phyloP scores from a whole-genome alignment of 1,140 invertebrate species.

The Druon quercuslanigerum region DNA sequence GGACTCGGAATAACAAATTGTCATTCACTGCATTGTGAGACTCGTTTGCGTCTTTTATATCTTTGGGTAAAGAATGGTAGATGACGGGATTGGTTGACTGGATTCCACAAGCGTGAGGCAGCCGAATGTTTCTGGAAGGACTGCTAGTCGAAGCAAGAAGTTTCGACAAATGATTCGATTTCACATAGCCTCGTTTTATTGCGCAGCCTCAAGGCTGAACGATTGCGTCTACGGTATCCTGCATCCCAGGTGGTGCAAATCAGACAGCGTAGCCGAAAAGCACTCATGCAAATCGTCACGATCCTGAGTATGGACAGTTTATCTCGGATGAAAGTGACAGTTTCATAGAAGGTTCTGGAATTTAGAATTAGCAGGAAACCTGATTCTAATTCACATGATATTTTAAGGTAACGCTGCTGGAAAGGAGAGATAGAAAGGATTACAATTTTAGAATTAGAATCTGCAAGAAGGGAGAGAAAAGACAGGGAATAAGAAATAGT shows the following conservation, averaged over 20 bases:
- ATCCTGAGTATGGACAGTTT: conserved; percentile 5
- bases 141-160: conserved; percentile 39
- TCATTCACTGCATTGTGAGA: conserved; percentile 9
- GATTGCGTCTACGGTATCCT: not conserved
- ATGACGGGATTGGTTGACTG: conserved; percentile 44
- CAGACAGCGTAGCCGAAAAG: not conserved
- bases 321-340: too few relatives aligned
- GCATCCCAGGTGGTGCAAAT: conserved; percentile 24
- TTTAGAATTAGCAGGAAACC: not conserved
- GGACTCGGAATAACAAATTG: not conserved
- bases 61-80: conserved; percentile 39
- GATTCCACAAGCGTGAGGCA: conserved; percentile 20
- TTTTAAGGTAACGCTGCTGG: not conserved
- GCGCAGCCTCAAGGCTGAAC: conserved; percentile 38
- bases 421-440: not conserved
- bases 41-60: conserved; percentile 64
- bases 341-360: too few relatives aligned
- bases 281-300: conserved; percentile 21
- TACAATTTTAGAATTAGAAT: not conserved
- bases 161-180: conserved; percentile 52
- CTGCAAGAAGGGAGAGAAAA: too few relatives aligned
- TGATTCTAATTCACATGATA: not conserved
- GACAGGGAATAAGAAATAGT: too few relatives aligned
- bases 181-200: conserved; percentile 43
- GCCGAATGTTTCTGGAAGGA: conserved; percentile 50